phyloP scores from a whole-genome alignment of 1,140 invertebrate genomes.

The Aphis craccivora region DNA sequence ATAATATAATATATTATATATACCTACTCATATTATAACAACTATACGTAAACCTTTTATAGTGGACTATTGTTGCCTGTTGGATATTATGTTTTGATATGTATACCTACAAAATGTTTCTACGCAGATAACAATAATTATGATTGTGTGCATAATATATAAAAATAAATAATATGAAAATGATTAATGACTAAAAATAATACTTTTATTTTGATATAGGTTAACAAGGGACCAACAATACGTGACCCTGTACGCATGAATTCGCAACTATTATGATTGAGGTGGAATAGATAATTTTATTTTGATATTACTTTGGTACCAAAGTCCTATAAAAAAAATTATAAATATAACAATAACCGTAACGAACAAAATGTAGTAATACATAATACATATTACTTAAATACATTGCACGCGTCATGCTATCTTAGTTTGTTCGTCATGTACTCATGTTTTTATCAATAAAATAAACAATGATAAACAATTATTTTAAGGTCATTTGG shows the following conservation, averaged over 20 bases:
- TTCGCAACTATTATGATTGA: not conserved
- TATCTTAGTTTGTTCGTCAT: constrained; percentile 14
- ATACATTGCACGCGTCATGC: constrained; percentile 2
- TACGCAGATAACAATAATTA: not conserved
- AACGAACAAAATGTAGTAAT: not conserved
- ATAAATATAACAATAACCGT: not conserved
- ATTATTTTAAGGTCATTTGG: not conserved
- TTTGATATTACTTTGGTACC: not conserved
- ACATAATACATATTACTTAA: not conserved
- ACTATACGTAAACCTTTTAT: not conserved
- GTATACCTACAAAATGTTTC: not conserved
- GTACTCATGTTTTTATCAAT: not conserved
- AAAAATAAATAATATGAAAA: not conserved
- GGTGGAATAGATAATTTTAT: not conserved
- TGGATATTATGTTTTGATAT: not conserved
- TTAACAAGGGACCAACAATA: not conserved
- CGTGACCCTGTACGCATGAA: not conserved
- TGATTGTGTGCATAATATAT: not conserved
- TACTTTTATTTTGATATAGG: not conserved
- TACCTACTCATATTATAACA: not conserved
- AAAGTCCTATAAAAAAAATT: not conserved
- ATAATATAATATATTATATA: not conserved
- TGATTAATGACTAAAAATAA: not conserved
- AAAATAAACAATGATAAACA: constrained; percentile 11
- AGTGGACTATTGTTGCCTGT: not conserved